Conservation (phyloP, 2,797 vertebrate species). For the Morelia viridis region DNA sequence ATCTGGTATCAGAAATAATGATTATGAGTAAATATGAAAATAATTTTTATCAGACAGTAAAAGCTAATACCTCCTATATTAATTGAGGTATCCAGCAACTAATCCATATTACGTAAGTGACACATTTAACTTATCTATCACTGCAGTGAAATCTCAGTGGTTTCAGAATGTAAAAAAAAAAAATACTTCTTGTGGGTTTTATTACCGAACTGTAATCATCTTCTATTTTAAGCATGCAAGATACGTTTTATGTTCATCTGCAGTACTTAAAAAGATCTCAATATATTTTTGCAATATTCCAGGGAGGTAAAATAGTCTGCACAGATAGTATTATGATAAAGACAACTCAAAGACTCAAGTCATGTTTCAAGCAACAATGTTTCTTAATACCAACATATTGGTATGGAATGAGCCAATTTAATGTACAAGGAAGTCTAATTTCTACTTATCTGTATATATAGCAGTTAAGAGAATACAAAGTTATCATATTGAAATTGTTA, state of each 20-base stretch:
- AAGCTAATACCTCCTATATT: not conserved
- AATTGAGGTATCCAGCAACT: too few species aligned
- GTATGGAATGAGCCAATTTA: not conserved
- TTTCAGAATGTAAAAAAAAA: not conserved
- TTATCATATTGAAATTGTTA: conserved; percentile 1
- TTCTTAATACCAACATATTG: conserved; percentile 1
- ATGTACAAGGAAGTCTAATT: not conserved
- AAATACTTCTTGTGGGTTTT: not conserved
- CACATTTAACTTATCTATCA: not conserved
- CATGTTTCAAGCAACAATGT: conserved; percentile 23
- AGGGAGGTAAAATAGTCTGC: not conserved
- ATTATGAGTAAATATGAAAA: not conserved
- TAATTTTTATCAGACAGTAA: not conserved
- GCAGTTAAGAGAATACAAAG: conserved; percentile 9
- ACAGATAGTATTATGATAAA: conserved; percentile 6
- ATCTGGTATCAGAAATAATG: not conserved
- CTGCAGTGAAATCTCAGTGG: not conserved
- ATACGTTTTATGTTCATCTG: not conserved
- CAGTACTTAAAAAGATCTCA: not conserved
- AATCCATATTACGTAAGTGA: not conserved
- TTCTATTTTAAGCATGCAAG: not conserved
- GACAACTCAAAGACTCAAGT: conserved; percentile 47
- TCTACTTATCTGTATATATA: not conserved
- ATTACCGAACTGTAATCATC: not conserved
- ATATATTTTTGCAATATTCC: not conserved